Conservation (phyloP, 2,888 invertebrate species). For the Poecilobothrus nobilitatus region DNA sequence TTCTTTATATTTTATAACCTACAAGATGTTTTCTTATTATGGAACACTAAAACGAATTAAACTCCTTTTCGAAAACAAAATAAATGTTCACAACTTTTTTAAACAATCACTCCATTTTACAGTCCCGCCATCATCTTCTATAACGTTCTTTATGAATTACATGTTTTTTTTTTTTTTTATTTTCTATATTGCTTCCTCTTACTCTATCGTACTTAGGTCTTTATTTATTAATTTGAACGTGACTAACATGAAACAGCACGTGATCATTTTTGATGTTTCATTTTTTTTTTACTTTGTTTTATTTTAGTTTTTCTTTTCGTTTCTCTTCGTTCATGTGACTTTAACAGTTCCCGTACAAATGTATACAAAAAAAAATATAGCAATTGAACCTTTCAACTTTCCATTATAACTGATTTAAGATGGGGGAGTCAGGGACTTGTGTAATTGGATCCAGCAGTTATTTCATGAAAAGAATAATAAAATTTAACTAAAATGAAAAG, state of each 20-base stretch:
- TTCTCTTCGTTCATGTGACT: background rate
- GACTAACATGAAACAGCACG: slow-evolving; percentile 1
- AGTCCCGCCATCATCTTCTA: no score
- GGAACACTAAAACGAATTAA: background rate
- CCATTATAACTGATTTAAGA: no score
- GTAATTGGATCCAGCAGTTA: no score
- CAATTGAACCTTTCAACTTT: background rate
- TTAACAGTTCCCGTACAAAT: background rate
- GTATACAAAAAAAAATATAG: background rate
- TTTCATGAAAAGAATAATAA: no score
- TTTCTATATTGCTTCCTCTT: background rate
- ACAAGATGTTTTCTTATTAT: background rate
- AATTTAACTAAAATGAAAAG: no score
- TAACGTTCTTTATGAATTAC: no score
- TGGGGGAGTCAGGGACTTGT: no score
- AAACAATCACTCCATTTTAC: background rate
- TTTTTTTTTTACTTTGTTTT: background rate
- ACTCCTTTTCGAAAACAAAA: background rate
- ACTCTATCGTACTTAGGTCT: background rate
- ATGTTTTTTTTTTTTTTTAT: background rate
- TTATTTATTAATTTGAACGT: slow-evolving; percentile 1
- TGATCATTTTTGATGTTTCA: background rate
- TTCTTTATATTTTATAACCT: background rate
- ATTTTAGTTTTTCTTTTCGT: background rate
- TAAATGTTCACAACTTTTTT: background rate